These are phyloP conservation scores for Hippocampus mohnikei DNA, from an alignment of 2,113 vertebrate species.

Conservation along the genomic window DNA sequence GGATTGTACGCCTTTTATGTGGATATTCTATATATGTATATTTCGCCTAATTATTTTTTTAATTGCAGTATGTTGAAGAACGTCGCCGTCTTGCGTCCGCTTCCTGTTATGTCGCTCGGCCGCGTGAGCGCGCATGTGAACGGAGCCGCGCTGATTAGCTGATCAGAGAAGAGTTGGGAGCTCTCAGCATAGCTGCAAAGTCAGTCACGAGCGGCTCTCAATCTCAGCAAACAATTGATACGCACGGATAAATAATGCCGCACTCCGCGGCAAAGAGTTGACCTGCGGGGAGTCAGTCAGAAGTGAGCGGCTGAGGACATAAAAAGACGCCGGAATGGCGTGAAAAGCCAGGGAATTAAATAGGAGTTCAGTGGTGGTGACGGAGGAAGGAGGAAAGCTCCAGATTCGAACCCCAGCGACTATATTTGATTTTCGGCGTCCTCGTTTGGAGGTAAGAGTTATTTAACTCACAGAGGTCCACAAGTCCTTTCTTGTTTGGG, in stretches of 20 bases:
- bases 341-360: slow-evolving; percentile 59
- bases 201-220: slow-evolving; percentile 11
- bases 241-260: slow-evolving; percentile 22
- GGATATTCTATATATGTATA: background rate
- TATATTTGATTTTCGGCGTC: slow-evolving; percentile 35
- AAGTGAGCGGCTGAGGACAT: slow-evolving; percentile 18
- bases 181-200: slow-evolving; percentile 18
- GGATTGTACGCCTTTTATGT: background rate
- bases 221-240: slow-evolving; percentile 24
- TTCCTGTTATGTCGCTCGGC: slow-evolving; percentile 25
- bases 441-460: slow-evolving; percentile 55
- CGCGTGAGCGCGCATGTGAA: slow-evolving; percentile 52
- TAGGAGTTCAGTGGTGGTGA: slow-evolving; percentile 21
- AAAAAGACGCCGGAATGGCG: slow-evolving; percentile 29
- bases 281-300: slow-evolving; percentile 27
- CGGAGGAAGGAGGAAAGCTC: slow-evolving; percentile 10
- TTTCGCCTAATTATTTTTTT: accelerated
- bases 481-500: slow-evolving; percentile 10
- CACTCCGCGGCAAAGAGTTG: slow-evolving; percentile 13
- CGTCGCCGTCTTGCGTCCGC: background rate
- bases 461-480: slow-evolving; percentile 3
- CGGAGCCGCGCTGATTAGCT: slow-evolving; percentile 72
- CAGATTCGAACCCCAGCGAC: slow-evolving; percentile 10
- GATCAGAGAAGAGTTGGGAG: slow-evolving; percentile 52
- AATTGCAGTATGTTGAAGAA: background rate